Conservation (phyloP, 1,140 invertebrate genomes). For the Polyergus mexicanus region DNA sequence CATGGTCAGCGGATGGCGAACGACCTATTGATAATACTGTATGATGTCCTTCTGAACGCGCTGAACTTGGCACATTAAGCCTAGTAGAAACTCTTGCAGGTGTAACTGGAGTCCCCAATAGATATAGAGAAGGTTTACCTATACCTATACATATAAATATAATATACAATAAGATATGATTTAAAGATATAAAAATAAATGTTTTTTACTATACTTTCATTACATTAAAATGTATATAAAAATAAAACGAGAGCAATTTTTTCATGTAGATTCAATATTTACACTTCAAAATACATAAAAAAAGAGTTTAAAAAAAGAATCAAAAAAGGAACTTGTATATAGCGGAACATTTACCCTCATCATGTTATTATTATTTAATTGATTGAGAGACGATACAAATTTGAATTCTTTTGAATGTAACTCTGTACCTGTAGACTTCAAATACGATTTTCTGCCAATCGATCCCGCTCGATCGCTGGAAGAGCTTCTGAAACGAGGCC, state of each 20-base stretch:
- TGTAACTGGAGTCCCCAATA: constrained; percentile 67
- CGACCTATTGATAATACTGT: constrained; percentile 51
- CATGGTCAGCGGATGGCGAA: constrained; percentile 80
- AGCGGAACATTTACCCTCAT: not conserved
- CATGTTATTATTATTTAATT: not conserved
- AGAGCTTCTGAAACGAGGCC: constrained; percentile 73
- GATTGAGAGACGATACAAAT: not conserved
- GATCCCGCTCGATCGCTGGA: constrained; percentile 74
- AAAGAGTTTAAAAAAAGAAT: not conserved
- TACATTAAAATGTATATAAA: too few relatives aligned
- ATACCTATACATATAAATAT: not conserved
- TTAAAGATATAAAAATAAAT: not conserved
- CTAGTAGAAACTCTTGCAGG: constrained; percentile 32
- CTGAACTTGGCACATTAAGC: not conserved
- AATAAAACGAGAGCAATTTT: too few relatives aligned
- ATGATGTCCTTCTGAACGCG: constrained; percentile 49
- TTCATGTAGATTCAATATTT: too few relatives aligned
- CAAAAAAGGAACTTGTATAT: not conserved
- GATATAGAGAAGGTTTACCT: constrained; percentile 68
- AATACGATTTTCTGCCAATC: constrained; percentile 62
- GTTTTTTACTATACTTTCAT: too few relatives aligned
- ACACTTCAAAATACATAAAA: too few relatives aligned
- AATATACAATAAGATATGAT: not conserved
- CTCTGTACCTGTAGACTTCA: constrained; percentile 68
- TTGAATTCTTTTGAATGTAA: not conserved